These are phyloP conservation scores for Littorina saxatilis DNA, from an alignment of 1,140 invertebrate species.

Conservation along the genomic window DNA sequence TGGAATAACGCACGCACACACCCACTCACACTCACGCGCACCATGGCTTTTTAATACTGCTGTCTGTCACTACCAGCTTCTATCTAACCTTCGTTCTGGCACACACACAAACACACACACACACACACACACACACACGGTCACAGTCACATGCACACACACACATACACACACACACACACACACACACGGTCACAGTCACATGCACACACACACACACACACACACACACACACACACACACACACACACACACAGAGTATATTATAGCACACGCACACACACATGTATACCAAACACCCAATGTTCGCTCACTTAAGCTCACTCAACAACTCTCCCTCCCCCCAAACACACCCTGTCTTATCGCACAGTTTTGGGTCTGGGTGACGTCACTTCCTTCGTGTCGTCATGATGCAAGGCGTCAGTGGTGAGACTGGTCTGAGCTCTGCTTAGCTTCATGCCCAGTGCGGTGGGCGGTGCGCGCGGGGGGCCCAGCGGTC, in stretches of 20 bases:
- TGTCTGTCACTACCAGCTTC: too few relatives aligned
- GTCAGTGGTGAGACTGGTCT: not conserved
- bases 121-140: too few relatives aligned
- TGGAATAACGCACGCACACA: too few relatives aligned
- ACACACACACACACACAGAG: not conserved
- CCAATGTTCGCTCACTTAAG: too few relatives aligned
- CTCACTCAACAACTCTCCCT: not conserved
- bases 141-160: too few relatives aligned
- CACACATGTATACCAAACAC: not conserved
- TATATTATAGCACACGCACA: too few relatives aligned
- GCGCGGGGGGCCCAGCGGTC: slow-evolving; percentile 16
- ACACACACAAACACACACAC: too few relatives aligned
- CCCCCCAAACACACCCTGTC: not conserved
- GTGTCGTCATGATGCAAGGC: not conserved
- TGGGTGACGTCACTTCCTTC: not conserved
- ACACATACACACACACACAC: not conserved
- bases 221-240: not conserved
- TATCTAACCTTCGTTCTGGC: too few relatives aligned
- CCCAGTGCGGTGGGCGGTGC: slow-evolving; percentile 19
- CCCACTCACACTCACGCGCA: too few relatives aligned
- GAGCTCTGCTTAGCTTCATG: not conserved
- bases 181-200: slow-evolving; percentile 9
- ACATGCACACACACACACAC: slow-evolving; percentile 16
- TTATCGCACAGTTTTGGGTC: slow-evolving; percentile 22
- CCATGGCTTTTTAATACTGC: too few relatives aligned